A percentile compares a stretch with the other conserved stretches of the same genome.
phyloP scores from a whole-genome alignment of 2,113 vertebrate species.

The Pseudolaguvia tuberculata region DNA sequence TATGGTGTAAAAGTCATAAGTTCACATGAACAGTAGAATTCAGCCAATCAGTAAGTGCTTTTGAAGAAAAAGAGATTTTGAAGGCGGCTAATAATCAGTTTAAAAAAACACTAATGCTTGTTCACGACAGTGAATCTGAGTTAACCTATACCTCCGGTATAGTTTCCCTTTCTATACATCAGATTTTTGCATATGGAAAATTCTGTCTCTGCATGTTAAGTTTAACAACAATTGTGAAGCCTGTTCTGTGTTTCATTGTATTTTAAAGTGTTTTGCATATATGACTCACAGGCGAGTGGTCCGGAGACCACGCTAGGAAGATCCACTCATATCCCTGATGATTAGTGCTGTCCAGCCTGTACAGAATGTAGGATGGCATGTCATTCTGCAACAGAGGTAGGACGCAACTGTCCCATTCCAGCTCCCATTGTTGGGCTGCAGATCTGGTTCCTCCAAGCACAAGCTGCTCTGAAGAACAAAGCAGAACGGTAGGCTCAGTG shows the following conservation, averaged over 20 bases:
- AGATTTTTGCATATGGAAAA: neutral
- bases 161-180: no score
- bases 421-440: constrained; percentile 74
- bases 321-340: constrained; percentile 86
- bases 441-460: constrained; percentile 69
- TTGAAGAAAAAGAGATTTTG: neutral
- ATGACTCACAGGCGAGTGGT: constrained; percentile 79
- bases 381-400: constrained; percentile 79
- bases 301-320: constrained; percentile 86
- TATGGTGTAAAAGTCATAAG: no score
- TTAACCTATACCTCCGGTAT: neutral
- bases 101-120: neutral
- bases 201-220: neutral
- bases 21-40: no score
- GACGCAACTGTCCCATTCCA: constrained; percentile 78
- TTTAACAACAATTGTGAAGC: neutral
- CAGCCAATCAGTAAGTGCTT: neutral
- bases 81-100: neutral
- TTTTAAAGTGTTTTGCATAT: neutral
- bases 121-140: neutral
- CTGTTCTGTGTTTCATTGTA: neutral
- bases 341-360: constrained; percentile 84
- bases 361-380: constrained; percentile 81
- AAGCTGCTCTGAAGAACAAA: constrained; percentile 70
- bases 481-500: neutral